Evolutionary conservation across 2,888 invertebrate species (phyloP).

Genomic region (Polylopha cassiicola): DNA sequence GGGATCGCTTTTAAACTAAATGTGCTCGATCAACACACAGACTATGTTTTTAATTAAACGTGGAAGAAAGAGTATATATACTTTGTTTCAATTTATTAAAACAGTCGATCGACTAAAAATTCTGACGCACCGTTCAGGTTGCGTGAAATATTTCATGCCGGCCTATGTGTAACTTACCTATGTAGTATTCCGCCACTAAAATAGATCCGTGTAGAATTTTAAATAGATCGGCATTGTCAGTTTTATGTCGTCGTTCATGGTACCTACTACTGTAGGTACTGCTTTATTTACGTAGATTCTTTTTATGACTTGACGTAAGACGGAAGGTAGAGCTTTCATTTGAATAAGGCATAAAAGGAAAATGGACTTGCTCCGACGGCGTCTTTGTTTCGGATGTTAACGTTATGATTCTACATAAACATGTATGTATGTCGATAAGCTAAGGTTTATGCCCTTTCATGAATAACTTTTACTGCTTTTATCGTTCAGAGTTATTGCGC

Average conservation of each 20-base stretch:
- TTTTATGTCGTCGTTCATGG: constrained; percentile 15
- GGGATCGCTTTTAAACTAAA: too few relatives aligned
- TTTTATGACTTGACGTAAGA: constrained; percentile 45
- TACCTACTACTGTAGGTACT: too few relatives aligned
- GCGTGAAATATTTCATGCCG: background rate
- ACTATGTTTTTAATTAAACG: too few relatives aligned
- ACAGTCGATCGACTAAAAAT: too few relatives aligned
- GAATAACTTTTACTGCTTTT: constrained; percentile 13
- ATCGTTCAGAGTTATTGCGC: background rate
- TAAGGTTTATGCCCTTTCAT: constrained; percentile 10
- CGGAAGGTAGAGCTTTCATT: constrained; percentile 42
- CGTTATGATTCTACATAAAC: constrained; percentile 24
- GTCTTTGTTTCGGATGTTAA: constrained; percentile 23
- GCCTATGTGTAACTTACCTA: constrained; percentile 4
- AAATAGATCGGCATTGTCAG: constrained; percentile 16
- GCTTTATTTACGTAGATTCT: constrained; percentile 42
- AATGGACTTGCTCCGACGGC: constrained; percentile 26
- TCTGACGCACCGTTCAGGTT: too few relatives aligned
- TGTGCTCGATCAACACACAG: too few relatives aligned
- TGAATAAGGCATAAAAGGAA: constrained; percentile 51
- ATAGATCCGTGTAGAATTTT: constrained; percentile 11
- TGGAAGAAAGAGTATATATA: too few relatives aligned
- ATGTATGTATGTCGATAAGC: constrained; percentile 8
- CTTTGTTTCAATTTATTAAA: too few relatives aligned
- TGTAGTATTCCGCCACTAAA: constrained; percentile 2